phyloP scores from a whole-genome alignment of 2,888 invertebrate species.

The Fragum sueziense region DNA sequence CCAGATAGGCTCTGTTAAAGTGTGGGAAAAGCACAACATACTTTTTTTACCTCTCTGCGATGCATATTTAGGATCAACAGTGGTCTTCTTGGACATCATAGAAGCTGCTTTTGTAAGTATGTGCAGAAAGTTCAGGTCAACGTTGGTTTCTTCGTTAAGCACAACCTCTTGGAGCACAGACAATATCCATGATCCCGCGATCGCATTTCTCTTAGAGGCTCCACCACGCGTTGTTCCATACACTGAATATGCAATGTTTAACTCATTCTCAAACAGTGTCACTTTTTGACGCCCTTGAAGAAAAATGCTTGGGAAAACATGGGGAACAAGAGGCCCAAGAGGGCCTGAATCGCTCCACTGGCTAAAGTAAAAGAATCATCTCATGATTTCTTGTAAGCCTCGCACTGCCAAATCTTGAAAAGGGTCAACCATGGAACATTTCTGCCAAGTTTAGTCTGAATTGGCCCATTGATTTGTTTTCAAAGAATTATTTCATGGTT shows the following conservation, averaged over 20 bases:
- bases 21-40: constrained; percentile 8
- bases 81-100: neutral
- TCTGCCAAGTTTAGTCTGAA: too few species aligned
- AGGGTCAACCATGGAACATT: too few species aligned
- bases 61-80: neutral
- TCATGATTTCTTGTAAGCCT: too few species aligned
- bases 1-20: neutral
- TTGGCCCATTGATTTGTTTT: too few species aligned
- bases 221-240: neutral
- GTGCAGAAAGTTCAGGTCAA: neutral
- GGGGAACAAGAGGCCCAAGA: too few species aligned
- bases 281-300: too few species aligned
- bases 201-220: neutral
- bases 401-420: too few species aligned
- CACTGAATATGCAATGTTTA: neutral
- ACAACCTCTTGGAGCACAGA: neutral
- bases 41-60: neutral
- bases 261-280: neutral
- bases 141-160: neutral
- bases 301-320: too few species aligned
- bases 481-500: too few species aligned
- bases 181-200: neutral
- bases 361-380: too few species aligned
- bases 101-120: neutral
- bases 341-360: too few species aligned